Conservation (phyloP, 1,140 invertebrate species). For the Gryllus bimaculatus region DNA sequence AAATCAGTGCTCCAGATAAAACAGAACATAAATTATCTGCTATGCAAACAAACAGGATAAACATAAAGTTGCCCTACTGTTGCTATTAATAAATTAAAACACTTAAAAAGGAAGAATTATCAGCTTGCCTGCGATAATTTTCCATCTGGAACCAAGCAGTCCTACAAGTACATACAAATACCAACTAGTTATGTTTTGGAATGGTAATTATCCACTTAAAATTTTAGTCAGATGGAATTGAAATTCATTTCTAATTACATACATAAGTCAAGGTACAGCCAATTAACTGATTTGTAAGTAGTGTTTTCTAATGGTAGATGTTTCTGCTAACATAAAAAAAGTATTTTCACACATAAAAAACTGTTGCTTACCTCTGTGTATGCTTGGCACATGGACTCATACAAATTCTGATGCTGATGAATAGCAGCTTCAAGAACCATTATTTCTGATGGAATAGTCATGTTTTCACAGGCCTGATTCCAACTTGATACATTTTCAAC, state of each 20-base stretch:
- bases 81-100: slow-evolving; percentile 13
- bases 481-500: slow-evolving; percentile 83
- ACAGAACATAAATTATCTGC: slow-evolving; percentile 1
- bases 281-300: neutral
- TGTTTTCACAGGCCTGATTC: slow-evolving; percentile 77
- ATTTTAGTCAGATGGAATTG: neutral
- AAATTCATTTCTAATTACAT: neutral
- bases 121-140: slow-evolving; percentile 24
- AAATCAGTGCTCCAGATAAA: slow-evolving; percentile 9
- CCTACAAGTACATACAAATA: slow-evolving; percentile 23
- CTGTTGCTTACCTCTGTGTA: slow-evolving; percentile 75
- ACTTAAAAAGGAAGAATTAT: slow-evolving; percentile 20
- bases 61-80: slow-evolving; percentile 15
- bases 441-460: slow-evolving; percentile 74
- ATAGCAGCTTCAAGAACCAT: slow-evolving; percentile 82
- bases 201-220: neutral
- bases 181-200: slow-evolving; percentile 15
- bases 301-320: neutral
- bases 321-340: neutral
- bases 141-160: slow-evolving; percentile 23
- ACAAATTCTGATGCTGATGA: slow-evolving; percentile 84
- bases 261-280: neutral
- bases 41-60: slow-evolving; percentile 16
- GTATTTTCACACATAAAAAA: slow-evolving; percentile 4
- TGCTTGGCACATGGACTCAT: slow-evolving; percentile 92